A percentile compares a stretch with the other conserved stretches of the same genome.
These are phyloP conservation scores for Brachionus rotundiformis DNA, from an alignment of 1,140 invertebrate genomes.

Conservation along the genomic window DNA sequence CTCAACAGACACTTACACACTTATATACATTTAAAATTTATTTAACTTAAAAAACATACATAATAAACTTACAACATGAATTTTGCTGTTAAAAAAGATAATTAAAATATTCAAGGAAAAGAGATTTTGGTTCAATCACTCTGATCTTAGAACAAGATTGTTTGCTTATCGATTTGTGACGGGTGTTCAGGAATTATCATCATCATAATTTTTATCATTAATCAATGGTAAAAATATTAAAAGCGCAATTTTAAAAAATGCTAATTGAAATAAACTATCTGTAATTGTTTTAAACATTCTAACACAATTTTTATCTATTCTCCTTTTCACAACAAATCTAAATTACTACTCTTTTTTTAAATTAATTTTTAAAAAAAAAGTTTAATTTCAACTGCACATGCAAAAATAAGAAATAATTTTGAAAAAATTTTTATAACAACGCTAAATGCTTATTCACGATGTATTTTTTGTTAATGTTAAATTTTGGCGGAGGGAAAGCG, in stretches of 20 bases:
- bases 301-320: background rate
- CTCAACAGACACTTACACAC: background rate
- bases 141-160: background rate
- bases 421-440: slow-evolving; percentile 13
- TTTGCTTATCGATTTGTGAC: slow-evolving; percentile 13
- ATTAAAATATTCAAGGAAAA: slow-evolving; percentile 5
- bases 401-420: background rate
- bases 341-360: background rate
- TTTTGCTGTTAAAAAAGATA: background rate
- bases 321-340: background rate
- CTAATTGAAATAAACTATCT: background rate
- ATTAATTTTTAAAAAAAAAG: background rate
- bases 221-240: background rate
- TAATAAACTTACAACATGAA: slow-evolving; percentile 15
- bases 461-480: slow-evolving; percentile 15
- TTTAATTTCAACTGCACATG: slow-evolving; percentile 11
- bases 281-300: background rate
- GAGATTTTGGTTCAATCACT: background rate
- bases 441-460: background rate
- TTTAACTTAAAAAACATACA: background rate
- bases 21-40: background rate
- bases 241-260: background rate
- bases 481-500: background rate
- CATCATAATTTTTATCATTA: background rate
- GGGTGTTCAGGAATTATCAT: background rate